Evolutionary conservation across 2,888 invertebrate genomes (phyloP).

Genomic region (Linyphia triangularis): DNA sequence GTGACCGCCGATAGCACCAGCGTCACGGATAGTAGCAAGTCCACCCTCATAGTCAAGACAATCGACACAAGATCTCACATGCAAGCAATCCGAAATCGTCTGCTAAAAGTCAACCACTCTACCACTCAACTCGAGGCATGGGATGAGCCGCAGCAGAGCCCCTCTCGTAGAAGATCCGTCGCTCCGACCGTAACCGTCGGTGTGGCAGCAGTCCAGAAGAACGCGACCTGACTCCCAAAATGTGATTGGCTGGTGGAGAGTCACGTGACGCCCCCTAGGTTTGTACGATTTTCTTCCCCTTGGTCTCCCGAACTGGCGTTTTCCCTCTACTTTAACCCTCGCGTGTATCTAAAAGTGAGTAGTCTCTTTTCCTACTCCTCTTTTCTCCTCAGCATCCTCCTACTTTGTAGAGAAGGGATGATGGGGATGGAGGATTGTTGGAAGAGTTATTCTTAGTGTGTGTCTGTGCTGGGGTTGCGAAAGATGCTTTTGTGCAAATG

Average conservation of each 20-base stretch:
- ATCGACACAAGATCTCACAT: neutral
- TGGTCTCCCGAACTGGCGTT: neutral
- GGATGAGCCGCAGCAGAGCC: neutral
- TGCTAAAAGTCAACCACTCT: neutral
- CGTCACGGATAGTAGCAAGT: conserved; percentile 15
- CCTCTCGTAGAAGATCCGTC: neutral
- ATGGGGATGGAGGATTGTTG: neutral
- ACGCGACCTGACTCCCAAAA: conserved; percentile 10
- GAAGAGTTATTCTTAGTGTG: conserved; percentile 42
- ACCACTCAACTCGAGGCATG: neutral
- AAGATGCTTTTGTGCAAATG: no score
- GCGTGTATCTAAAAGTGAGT: neutral
- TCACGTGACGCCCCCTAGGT: conserved; percentile 71
- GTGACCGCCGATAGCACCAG: conserved; percentile 45
- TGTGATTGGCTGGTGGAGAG: conserved; percentile 43
- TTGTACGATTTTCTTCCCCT: conserved; percentile 68
- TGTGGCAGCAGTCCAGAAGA: conserved; percentile 67
- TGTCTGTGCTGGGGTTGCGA: no score
- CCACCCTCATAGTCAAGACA: conserved; percentile 36
- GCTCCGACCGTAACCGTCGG: conserved; percentile 38
- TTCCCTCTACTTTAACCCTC: neutral
- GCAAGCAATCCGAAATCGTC: neutral
- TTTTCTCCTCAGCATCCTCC: neutral
- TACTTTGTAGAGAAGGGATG: neutral
- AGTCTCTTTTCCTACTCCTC: neutral